Conservation (phyloP, 2,797 vertebrate genomes). For the Clarias fuscus region DNA sequence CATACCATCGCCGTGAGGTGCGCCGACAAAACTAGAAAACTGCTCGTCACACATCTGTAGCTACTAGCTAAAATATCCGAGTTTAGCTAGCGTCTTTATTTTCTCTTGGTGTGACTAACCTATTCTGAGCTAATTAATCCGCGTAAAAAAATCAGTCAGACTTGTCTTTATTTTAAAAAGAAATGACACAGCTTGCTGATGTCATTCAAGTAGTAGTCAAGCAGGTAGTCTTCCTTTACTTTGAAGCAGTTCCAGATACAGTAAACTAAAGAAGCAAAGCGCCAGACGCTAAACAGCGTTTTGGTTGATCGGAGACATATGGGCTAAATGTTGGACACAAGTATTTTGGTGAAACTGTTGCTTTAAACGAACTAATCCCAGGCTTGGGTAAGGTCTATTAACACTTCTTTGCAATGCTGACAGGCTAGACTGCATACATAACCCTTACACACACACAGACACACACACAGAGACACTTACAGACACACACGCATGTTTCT, state of each 20-base stretch:
- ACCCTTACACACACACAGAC: slow-evolving; percentile 7
- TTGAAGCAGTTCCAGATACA: slow-evolving; percentile 7
- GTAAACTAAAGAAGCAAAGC: neutral
- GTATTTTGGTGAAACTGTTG: slow-evolving; percentile 13
- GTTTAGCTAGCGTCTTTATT: neutral
- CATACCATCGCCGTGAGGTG: too few relatives aligned
- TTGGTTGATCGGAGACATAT: neutral
- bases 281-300: neutral
- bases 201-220: neutral
- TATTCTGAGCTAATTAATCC: neutral
- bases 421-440: slow-evolving; percentile 42
- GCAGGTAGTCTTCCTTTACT: neutral
- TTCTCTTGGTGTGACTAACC: neutral
- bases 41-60: too few relatives aligned
- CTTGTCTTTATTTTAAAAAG: slow-evolving; percentile 1
- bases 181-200: neutral
- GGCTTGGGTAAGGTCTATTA: slow-evolving; percentile 25
- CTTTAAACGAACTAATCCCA: slow-evolving; percentile 14
- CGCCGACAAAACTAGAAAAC: too few relatives aligned
- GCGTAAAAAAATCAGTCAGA: neutral
- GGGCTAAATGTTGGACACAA: neutral
- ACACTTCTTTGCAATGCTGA: slow-evolving; percentile 39
- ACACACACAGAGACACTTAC: slow-evolving; percentile 11
- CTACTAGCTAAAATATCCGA: neutral
- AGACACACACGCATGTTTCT: slow-evolving; percentile 1